A percentile compares a stretch with the other conserved stretches of the same genome.
These are phyloP conservation scores for Heloderma charlesbogerti DNA, from an alignment of 2,113 vertebrate species.

Conservation along the genomic window DNA sequence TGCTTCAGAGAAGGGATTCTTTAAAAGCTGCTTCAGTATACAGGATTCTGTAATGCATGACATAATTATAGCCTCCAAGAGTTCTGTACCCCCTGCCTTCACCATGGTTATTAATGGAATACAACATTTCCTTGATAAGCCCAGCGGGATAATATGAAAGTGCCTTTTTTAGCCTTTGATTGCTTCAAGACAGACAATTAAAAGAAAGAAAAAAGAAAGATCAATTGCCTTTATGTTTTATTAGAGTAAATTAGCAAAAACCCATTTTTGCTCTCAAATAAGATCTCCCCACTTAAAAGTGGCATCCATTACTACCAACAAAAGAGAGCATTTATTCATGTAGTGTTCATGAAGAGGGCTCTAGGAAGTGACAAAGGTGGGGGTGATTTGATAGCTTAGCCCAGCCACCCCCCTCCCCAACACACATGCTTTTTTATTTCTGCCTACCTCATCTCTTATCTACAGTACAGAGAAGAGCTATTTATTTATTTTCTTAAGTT, in stretches of 20 bases:
- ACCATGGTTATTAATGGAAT: constrained; percentile 1
- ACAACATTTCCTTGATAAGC: constrained; percentile 24
- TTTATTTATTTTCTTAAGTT: background rate
- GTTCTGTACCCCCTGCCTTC: background rate
- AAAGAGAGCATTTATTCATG: background rate
- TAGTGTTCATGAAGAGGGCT: background rate
- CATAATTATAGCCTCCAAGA: constrained; percentile 25
- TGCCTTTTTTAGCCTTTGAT: constrained; percentile 36
- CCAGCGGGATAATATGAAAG: background rate
- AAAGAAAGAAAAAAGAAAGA: background rate
- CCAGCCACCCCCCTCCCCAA: background rate
- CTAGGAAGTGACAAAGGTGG: background rate
- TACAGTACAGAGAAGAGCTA: background rate
- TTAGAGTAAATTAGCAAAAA: constrained; percentile 38
- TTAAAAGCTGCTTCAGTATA: background rate
- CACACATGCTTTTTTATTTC: background rate
- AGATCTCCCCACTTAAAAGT: constrained; percentile 14
- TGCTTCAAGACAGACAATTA: constrained; percentile 4
- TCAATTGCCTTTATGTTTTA: constrained; percentile 52
- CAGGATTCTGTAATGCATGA: background rate
- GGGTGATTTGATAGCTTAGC: background rate
- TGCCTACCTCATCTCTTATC: background rate
- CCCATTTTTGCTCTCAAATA: constrained; percentile 26
- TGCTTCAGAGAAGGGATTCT: background rate
- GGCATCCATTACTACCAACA: background rate